Evolutionary conservation across 2,113 vertebrate genomes (phyloP), one percentile per base, ranked within the genome.

Genomic region (Burhinus oedicnemus): DNA sequence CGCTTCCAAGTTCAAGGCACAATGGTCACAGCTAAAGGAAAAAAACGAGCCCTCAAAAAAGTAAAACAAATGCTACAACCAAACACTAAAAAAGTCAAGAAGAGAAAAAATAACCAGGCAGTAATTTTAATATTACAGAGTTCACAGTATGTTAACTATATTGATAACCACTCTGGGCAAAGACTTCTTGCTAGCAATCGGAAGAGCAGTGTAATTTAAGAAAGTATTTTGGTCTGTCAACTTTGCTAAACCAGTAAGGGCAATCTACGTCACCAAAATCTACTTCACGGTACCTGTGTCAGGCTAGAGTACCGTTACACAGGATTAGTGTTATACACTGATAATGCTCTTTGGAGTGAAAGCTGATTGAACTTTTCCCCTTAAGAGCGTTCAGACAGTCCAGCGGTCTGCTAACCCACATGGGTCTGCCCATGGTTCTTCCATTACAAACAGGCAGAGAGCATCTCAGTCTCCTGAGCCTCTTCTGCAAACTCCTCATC

Each of bases 311-410:
- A 62, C 81, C 2, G 2, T 83, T 94, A 96, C 81, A 91, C 6
- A 44, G 94, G 93, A 97, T 95, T 95, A 96, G 95, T 97, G 87
- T 88, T 97, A 90, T 86, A 96, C 80, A 89, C 96, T 83, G 90
- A 80, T 97, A 97, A 97, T 93, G 83, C 95, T 96, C 96, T 97
- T 97, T 96, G 83, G 71, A 95, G 88, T 61, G 80, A 97, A 97
- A 96, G 96, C 97, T 94, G 89, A 89, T 95, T 97, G 96, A 96
- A 93, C 97, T 97, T 90, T 94, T 74, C 40, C 89, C 91, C 40
- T 85, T 89, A 93, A 75, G 83, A 93, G 60, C 0, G 3, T 88
- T 96, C 62, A 94, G 93, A 64, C 17, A 76, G 71, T 34, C 93
- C 64, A 93, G 83, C 93, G 94, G 95, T 87, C 90, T 91, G 93